Percentiles rank a stretch among this genome's conserved stretches.
Evolutionary conservation across 2,113 vertebrate species (phyloP).

Genomic region (Pseudorectes ferrugineus): DNA sequence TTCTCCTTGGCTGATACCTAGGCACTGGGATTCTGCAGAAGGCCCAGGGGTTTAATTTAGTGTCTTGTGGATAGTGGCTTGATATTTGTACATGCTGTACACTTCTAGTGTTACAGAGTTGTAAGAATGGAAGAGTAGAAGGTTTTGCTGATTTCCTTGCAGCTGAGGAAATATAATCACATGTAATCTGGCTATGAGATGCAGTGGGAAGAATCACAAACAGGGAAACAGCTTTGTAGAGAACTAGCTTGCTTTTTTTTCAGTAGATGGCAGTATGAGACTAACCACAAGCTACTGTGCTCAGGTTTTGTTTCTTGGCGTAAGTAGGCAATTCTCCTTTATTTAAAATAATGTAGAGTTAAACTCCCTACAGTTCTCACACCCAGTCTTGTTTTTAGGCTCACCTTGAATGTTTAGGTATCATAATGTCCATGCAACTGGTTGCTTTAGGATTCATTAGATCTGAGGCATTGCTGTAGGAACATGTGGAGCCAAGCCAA

Average conservation of each 20-base stretch:
- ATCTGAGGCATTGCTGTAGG: background rate
- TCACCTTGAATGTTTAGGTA: background rate
- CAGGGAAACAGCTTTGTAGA: background rate
- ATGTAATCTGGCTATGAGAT: background rate
- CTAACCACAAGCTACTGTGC: background rate
- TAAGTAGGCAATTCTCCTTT: background rate
- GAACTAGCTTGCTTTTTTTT: background rate
- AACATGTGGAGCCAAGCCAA: background rate
- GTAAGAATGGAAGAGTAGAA: background rate
- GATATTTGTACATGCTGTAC: background rate
- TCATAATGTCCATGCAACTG: background rate
- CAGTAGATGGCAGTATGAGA: slow-evolving; percentile 65
- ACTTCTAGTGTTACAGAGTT: background rate
- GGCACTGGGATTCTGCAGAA: background rate
- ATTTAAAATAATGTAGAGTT: background rate
- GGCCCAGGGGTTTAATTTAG: background rate
- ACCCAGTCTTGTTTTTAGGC: background rate
- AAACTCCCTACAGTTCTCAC: background rate
- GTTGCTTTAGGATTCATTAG: background rate
- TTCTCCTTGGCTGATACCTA: background rate
- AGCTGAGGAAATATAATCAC: background rate
- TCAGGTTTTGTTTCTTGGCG: background rate
- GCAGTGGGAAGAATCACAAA: background rate
- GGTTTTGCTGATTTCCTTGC: background rate
- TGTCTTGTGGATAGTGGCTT: background rate